Percentiles rank a stretch among this genome's conserved stretches.
These are phyloP conservation scores for Crypturellus tataupa DNA, from an alignment of 2,797 vertebrate species.

Conservation along the genomic window DNA sequence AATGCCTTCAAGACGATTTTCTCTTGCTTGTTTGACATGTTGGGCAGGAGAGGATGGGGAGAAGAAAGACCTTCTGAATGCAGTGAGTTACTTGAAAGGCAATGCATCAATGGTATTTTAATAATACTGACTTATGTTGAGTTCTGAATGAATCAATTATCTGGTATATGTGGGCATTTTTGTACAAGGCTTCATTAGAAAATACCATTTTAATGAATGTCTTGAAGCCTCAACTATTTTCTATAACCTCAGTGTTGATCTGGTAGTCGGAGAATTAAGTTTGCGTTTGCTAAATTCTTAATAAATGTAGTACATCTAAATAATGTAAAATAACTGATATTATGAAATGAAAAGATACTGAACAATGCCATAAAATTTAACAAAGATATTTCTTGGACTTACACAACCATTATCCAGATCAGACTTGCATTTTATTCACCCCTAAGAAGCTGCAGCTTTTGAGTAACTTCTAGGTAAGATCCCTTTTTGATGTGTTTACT, in stretches of 20 bases:
- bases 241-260: slow-evolving; percentile 32
- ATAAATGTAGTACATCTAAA: neutral
- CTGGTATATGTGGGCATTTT: slow-evolving; percentile 56
- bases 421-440: neutral
- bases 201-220: slow-evolving; percentile 70
- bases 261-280: slow-evolving; percentile 17
- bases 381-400: neutral
- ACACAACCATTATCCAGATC: neutral
- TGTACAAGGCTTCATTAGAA: slow-evolving; percentile 59
- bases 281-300: slow-evolving; percentile 38
- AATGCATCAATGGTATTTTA: slow-evolving; percentile 63
- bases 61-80: slow-evolving; percentile 35
- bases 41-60: neutral
- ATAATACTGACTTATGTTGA: slow-evolving; percentile 61
- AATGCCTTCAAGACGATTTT: slow-evolving; percentile 9
- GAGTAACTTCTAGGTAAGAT: neutral
- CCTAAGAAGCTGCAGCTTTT: neutral
- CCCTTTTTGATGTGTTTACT: neutral
- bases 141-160: slow-evolving; percentile 68
- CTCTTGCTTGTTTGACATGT: slow-evolving; percentile 11
- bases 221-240: slow-evolving; percentile 46
- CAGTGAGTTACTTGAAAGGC: slow-evolving; percentile 62
- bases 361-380: neutral
- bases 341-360: neutral
- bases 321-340: neutral